Evolutionary conservation across 2,113 vertebrate species (phyloP).

Genomic region (Stegostoma tigrinum): DNA sequence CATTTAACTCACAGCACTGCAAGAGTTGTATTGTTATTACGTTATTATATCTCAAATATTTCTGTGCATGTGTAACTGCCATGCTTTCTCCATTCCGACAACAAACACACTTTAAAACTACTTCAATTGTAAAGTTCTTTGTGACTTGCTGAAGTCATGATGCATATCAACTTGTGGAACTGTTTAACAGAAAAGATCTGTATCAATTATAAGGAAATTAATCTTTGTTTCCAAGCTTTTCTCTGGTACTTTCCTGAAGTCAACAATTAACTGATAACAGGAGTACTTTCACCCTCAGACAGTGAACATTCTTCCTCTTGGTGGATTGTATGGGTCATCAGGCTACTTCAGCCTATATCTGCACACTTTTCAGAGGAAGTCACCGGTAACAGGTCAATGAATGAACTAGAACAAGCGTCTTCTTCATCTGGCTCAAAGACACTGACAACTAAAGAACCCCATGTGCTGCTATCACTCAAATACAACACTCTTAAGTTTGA

Average conservation of each 20-base stretch:
- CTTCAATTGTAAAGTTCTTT: neutral
- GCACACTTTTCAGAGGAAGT: neutral
- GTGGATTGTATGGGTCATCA: neutral
- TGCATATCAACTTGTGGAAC: neutral
- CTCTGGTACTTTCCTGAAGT: neutral
- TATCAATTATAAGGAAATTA: neutral
- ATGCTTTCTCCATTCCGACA: neutral
- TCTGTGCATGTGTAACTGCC: neutral
- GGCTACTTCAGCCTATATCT: neutral
- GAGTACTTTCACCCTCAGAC: neutral
- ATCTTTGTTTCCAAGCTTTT: neutral
- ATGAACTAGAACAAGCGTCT: neutral
- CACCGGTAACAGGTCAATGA: neutral
- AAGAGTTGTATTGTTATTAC: neutral
- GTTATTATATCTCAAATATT: neutral
- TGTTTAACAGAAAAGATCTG: neutral
- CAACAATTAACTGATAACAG: neutral
- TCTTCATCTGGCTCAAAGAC: neutral
- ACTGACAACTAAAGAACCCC: neutral
- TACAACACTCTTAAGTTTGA: too few relatives aligned
- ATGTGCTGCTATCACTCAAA: too few relatives aligned
- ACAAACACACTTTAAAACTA: neutral
- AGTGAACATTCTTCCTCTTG: neutral
- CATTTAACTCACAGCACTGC: too few relatives aligned
- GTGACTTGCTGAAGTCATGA: neutral